Conservation (phyloP, 1,140 invertebrate species). For the Stegodyphus dumicola region DNA sequence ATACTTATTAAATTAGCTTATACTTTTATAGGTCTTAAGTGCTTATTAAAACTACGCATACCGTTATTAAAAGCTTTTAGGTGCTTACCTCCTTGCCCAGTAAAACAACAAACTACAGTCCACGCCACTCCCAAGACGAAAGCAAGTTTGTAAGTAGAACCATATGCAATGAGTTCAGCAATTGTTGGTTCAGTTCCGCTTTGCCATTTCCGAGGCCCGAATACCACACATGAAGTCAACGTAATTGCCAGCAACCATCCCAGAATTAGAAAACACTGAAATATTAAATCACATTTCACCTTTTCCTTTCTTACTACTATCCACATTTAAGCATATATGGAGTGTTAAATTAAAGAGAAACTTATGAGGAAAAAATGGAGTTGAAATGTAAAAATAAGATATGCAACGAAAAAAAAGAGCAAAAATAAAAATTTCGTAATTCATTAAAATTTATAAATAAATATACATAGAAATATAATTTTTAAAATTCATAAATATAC, state of each 20-base stretch:
- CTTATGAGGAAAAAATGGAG: no score
- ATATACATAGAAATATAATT: no score
- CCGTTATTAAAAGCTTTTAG: neutral
- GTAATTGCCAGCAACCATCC: neutral
- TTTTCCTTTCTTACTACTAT: no score
- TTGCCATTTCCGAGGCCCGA: neutral
- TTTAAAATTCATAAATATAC: no score
- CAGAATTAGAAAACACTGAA: constrained; percentile 1
- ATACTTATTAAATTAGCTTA: no score
- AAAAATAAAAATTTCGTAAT: no score
- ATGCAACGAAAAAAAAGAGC: no score
- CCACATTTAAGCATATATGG: no score
- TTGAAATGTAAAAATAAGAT: no score
- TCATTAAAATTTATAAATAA: no score
- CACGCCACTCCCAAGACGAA: neutral
- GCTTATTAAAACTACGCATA: neutral
- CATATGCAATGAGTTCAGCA: neutral
- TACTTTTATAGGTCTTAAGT: no score
- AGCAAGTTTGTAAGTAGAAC: constrained; percentile 6
- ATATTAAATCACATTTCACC: neutral
- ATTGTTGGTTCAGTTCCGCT: neutral
- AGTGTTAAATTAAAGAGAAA: no score
- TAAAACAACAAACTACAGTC: neutral
- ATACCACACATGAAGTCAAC: neutral
- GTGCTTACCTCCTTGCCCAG: constrained; percentile 1